phyloP scores from a whole-genome alignment of 2,797 vertebrate species.

The Silurus lanzhouensis region DNA sequence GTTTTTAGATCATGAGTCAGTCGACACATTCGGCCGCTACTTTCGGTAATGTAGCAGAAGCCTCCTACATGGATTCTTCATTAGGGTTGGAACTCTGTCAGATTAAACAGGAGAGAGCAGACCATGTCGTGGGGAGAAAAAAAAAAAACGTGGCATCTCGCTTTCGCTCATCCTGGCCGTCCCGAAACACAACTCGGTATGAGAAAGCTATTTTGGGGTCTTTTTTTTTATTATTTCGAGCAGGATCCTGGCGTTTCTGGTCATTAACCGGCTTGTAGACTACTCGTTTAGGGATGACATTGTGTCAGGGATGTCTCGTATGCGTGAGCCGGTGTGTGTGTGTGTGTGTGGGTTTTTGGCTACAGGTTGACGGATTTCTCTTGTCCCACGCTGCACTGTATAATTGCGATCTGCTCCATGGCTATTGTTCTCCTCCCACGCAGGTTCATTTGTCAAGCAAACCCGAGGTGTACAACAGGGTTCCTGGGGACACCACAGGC shows the following conservation, averaged over 20 bases:
- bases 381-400: constrained; percentile 35
- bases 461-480: constrained; percentile 75
- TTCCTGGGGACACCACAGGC: constrained; percentile 72
- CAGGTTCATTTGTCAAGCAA: constrained; percentile 80
- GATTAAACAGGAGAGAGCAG: constrained; percentile 20
- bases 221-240: not conserved
- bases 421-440: constrained; percentile 49
- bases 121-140: not conserved
- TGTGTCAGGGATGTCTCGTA: constrained; percentile 49
- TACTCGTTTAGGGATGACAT: constrained; percentile 45
- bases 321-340: constrained; percentile 20
- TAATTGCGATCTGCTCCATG: constrained; percentile 40
- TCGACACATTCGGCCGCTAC: constrained; percentile 8
- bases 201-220: constrained; percentile 38
- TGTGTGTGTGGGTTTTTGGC: constrained; percentile 18
- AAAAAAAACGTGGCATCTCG: constrained; percentile 1
- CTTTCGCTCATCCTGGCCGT: constrained; percentile 24
- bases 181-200: constrained; percentile 9
- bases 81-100: constrained; percentile 36
- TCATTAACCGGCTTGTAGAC: constrained; percentile 45
- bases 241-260: constrained; percentile 27
- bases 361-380: constrained; percentile 52
- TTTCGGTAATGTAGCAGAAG: constrained; percentile 26
- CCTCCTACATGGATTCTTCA: constrained; percentile 39
- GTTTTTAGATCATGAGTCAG: constrained; percentile 44